Evolutionary conservation across 2,113 vertebrate species (phyloP).

Genomic region (Callopanchax toddi): DNA sequence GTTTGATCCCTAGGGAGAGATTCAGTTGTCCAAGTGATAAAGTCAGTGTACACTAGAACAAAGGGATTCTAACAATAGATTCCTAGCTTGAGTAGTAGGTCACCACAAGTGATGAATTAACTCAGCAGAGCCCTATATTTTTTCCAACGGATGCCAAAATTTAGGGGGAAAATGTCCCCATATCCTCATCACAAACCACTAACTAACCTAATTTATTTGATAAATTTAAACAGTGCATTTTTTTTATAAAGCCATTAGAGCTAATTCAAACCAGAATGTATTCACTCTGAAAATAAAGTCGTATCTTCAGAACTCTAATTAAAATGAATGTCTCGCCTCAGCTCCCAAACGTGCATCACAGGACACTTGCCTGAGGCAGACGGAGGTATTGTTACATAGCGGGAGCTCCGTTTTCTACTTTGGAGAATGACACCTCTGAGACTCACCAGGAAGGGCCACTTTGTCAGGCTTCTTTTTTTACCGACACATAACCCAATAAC

Average conservation of each 20-base stretch:
- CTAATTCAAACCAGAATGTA: background rate
- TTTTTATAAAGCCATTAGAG: background rate
- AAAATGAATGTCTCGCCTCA: conserved; percentile 29
- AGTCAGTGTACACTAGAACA: conserved; percentile 5
- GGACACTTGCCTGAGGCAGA: conserved; percentile 31
- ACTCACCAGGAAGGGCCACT: conserved; percentile 44
- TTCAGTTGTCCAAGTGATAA: conserved; percentile 1
- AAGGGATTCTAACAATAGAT: conserved; percentile 14
- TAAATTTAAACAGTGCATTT: no score
- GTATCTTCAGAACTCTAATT: conserved; percentile 28
- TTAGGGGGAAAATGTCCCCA: background rate
- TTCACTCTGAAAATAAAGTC: conserved; percentile 1
- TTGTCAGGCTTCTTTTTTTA: conserved; percentile 60
- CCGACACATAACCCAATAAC: conserved; percentile 55
- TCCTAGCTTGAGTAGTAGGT: conserved; percentile 25
- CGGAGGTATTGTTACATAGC: conserved; percentile 21
- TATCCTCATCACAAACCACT: background rate
- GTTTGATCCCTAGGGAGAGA: conserved; percentile 11
- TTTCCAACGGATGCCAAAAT: conserved; percentile 21
- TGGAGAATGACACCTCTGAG: conserved; percentile 47
- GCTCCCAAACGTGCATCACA: conserved; percentile 14
- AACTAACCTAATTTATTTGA: background rate
- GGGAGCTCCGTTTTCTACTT: conserved; percentile 44
- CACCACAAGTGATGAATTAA: conserved; percentile 36
- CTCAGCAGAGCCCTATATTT: conserved; percentile 3